Evolutionary conservation across 35 echinoderm and acorn worm genomes (phyloP), one percentile per base, ranked within the genome.

Genomic region (Holothuria glaberrima): DNA sequence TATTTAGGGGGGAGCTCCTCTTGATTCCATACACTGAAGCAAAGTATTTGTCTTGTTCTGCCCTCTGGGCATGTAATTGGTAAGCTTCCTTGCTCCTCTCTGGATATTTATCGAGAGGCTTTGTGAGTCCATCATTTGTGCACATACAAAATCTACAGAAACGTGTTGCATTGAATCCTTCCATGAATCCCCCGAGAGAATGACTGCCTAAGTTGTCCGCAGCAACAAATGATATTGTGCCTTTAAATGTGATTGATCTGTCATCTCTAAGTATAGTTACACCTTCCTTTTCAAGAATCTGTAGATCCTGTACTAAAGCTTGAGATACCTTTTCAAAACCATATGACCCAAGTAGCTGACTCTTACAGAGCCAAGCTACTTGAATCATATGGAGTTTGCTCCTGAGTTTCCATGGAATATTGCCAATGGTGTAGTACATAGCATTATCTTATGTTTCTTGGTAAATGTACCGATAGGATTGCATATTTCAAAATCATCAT

Each of bases 331-430:
- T 60, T 1, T 59, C 26, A 31, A 84, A 61, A 30, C 80, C 80
- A 84, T 33, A 84, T 25, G 22, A 22, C 16, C 6, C 24, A 31
- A 60, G 4, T 6, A 61, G 31, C 5, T 60, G 3, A 36, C 26
- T 84, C 61, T 84, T 84, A 33, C 80, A 84, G 6, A 84, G 33
- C 80, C 80, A 84, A 32, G 33, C 80, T 20, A 84, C 27, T 61
- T 84, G 80, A 18, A 84, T 84, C 22, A 61, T 32, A 19, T 84
- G 52, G 14, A 84, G 31, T 6, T 60, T 33, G 26, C 27, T 61
- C 58, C 56, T 84, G 5, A 19, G 34, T 25, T 84, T 63, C 13
- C 46, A 5, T 17, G 25, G 26, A 84, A 84, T 61, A 56, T 63
- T 84, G 3, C 80, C 56, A 13, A 84, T 25, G 24, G 19, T 22